A percentile compares a stretch with the other conserved stretches of the same genome.
Conservation (phyloP, 2,797 vertebrate genomes). For the Sebastiscus tertius region DNA sequence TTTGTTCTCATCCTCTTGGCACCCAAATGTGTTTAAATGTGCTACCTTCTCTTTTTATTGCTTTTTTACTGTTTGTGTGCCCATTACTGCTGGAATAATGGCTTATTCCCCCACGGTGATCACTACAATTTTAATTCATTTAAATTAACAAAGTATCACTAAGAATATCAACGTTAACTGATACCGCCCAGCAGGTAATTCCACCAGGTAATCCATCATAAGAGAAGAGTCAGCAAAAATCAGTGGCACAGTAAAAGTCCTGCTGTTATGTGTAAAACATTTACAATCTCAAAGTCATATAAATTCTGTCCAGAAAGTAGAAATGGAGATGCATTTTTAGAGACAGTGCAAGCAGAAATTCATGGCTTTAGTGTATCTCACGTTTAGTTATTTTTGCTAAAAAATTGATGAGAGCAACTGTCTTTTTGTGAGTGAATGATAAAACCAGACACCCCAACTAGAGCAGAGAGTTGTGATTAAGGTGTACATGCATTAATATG, state of each 20-base stretch:
- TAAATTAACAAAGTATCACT: not conserved
- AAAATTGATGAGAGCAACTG: not conserved
- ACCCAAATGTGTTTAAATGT: conserved; percentile 16
- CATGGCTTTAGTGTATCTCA: not conserved
- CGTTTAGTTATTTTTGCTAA: not conserved
- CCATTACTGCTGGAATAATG: conserved; percentile 13
- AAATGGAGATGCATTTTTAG: not conserved
- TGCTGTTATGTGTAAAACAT: not conserved
- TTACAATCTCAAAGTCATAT: not conserved
- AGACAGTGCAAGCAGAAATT: not conserved
- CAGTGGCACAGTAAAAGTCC: not conserved
- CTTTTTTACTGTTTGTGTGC: not conserved
- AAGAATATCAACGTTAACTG: not conserved
- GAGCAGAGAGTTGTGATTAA: not conserved
- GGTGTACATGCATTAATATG: not conserved
- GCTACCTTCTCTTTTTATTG: conserved; percentile 22
- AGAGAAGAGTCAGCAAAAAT: not conserved
- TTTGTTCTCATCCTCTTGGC: not conserved
- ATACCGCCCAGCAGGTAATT: not conserved
- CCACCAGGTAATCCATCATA: not conserved
- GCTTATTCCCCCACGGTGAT: not conserved
- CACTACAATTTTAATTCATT: not conserved
- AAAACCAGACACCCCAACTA: not conserved
- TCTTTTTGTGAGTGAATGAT: not conserved
- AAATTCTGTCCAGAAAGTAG: not conserved